phyloP scores from a whole-genome alignment of 2,797 vertebrate genomes.

The Gymnocypris eckloni region DNA sequence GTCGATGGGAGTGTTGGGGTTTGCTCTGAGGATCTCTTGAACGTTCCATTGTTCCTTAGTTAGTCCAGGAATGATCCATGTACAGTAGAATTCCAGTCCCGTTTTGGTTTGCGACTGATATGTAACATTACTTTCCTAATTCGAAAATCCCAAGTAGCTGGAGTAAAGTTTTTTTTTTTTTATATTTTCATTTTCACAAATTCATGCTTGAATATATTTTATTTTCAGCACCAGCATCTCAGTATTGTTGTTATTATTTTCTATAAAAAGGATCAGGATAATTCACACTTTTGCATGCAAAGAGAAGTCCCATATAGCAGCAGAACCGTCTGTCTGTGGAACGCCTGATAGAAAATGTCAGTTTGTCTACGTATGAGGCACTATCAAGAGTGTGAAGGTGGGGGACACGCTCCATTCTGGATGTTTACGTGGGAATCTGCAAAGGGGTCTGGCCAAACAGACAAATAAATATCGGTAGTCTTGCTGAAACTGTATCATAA shows the following conservation, averaged over 20 bases:
- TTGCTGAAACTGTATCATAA: conserved; percentile 6
- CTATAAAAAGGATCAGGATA: conserved; percentile 70
- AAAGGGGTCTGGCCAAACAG: conserved; percentile 28
- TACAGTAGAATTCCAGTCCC: conserved; percentile 48
- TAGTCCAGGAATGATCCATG: conserved; percentile 59
- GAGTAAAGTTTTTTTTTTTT: conserved; percentile 62
- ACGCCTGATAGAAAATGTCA: conserved; percentile 81
- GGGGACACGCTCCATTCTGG: not conserved
- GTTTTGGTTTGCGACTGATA: conserved; percentile 60
- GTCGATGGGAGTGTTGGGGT: conserved; percentile 16
- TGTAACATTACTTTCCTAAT: conserved; percentile 61
- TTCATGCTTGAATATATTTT: conserved; percentile 80
- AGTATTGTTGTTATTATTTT: conserved; percentile 59
- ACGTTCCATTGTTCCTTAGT: conserved; percentile 34
- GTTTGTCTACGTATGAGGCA: conserved; percentile 79
- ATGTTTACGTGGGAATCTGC: conserved; percentile 2
- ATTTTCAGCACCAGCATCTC: conserved; percentile 73
- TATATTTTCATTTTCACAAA: conserved; percentile 65
- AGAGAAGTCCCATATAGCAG: conserved; percentile 79
- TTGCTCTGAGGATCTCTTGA: conserved; percentile 39
- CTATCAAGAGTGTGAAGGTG: conserved; percentile 69
- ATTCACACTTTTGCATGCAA: conserved; percentile 81
- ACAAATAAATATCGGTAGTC: conserved; percentile 11
- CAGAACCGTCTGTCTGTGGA: conserved; percentile 73
- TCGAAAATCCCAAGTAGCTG: conserved; percentile 69